These are phyloP conservation scores for Notospermus geniculatus DNA, from an alignment of 1,140 invertebrate genomes.

Conservation along the genomic window DNA sequence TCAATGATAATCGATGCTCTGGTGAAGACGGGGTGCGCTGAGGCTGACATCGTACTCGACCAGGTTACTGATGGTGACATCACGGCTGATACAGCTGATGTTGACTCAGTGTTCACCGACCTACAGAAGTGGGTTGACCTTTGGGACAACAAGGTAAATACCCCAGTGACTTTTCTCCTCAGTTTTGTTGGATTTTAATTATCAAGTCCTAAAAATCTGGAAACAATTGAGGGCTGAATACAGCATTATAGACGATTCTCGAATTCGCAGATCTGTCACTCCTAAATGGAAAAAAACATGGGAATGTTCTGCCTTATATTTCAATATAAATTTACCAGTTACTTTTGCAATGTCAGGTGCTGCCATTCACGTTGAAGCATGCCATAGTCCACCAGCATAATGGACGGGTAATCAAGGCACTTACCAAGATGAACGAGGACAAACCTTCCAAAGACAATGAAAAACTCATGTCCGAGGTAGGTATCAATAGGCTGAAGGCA, in stretches of 20 bases:
- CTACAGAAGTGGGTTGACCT: constrained; percentile 76
- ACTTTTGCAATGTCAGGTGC: constrained; percentile 59
- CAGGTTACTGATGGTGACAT: constrained; percentile 8
- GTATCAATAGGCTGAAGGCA: constrained; percentile 4
- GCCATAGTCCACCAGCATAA: constrained; percentile 73
- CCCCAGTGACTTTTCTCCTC: no score
- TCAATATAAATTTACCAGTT: no score
- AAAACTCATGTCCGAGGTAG: constrained; percentile 67
- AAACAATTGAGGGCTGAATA: no score
- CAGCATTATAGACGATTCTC: not conserved
- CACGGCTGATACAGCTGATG: constrained; percentile 10
- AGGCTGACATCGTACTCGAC: constrained; percentile 30
- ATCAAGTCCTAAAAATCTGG: no score
- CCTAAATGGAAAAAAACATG: no score
- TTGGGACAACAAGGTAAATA: constrained; percentile 70
- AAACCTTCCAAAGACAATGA: constrained; percentile 72
- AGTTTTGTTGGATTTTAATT: no score
- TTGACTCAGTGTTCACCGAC: constrained; percentile 68
- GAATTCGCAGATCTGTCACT: constrained; percentile 7
- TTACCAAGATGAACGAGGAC: constrained; percentile 77
- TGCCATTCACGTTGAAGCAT: constrained; percentile 78
- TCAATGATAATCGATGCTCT: constrained; percentile 73
- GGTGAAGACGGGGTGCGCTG: constrained; percentile 65
- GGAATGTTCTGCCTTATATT: no score
- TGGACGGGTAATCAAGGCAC: constrained; percentile 74